Evolutionary conservation across 2,888 invertebrate genomes (phyloP).

Genomic region (Cryptus armator): DNA sequence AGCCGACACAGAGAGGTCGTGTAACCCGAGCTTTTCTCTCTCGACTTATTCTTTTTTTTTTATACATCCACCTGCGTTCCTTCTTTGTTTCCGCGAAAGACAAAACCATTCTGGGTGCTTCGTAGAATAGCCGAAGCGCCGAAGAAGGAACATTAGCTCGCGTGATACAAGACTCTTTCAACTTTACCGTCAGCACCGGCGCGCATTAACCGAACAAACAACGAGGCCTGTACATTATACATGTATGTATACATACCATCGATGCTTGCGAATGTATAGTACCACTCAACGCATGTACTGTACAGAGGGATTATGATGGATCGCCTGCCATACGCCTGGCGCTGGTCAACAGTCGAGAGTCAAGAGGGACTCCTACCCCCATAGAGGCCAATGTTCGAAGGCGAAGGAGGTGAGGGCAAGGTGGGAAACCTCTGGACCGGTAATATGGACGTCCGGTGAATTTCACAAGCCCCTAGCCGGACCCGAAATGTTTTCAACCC

Average conservation of each 20-base stretch:
- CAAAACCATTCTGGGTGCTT: not conserved
- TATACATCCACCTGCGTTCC: not conserved
- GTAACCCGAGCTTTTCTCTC: conserved; percentile 36
- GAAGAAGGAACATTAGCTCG: conserved; percentile 11
- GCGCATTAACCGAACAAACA: conserved; percentile 50
- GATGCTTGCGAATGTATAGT: not conserved
- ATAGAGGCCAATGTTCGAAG: conserved; percentile 3
- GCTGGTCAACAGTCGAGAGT: conserved; percentile 43
- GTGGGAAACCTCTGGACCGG: not conserved
- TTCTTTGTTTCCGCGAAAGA: not conserved
- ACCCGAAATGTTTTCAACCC: conserved; percentile 27
- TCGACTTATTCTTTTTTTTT: conserved; percentile 10
- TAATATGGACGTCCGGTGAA: conserved; percentile 23
- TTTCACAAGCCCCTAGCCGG: conserved; percentile 21
- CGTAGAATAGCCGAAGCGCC: not conserved
- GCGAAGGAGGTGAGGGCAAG: not conserved
- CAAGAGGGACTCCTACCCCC: not conserved
- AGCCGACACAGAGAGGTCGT: not conserved
- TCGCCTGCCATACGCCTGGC: conserved; percentile 62
- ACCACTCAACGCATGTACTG: conserved; percentile 8
- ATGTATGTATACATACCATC: not conserved
- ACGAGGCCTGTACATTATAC: conserved; percentile 1
- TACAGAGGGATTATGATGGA: conserved; percentile 60
- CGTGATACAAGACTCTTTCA: conserved; percentile 15
- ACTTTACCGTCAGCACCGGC: not conserved